phyloP scores from a whole-genome alignment of 2,113 vertebrate species.

The Myrmecobius fasciatus region DNA sequence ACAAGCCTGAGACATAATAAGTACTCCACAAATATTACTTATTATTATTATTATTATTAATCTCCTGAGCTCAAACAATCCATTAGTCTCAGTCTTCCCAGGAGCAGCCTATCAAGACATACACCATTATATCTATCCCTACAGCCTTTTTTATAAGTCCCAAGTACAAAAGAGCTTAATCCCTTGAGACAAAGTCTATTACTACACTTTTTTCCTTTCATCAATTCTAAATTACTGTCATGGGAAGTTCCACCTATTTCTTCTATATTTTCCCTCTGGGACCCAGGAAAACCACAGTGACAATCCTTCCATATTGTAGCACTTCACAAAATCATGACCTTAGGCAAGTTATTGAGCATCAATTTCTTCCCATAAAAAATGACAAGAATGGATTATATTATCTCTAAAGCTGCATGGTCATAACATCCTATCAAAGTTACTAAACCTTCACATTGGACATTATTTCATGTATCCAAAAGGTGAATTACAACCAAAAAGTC shows the following conservation, averaged over 20 bases:
- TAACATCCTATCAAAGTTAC: not conserved
- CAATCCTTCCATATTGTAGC: not conserved
- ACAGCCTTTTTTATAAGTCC: not conserved
- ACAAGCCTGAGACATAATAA: not conserved
- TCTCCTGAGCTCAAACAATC: not conserved
- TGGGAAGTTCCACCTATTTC: not conserved
- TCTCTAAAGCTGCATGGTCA: not conserved
- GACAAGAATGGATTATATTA: not conserved
- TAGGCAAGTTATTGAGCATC: not conserved
- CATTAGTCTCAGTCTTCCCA: not conserved
- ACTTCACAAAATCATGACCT: not conserved
- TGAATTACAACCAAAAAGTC: not conserved
- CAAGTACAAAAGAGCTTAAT: not conserved
- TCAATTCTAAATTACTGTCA: not conserved
- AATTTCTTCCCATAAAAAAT: not conserved
- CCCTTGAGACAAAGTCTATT: not conserved
- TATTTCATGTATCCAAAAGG: too few relatives aligned
- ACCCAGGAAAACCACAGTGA: not conserved
- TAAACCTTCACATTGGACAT: not conserved
- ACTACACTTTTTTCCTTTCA: not conserved
- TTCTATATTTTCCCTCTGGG: not conserved
- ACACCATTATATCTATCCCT: not conserved
- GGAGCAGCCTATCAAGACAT: not conserved
- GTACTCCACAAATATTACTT: not conserved
- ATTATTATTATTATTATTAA: not conserved